Conservation (phyloP, 2,797 vertebrate species). For the Sardinella longiceps region DNA sequence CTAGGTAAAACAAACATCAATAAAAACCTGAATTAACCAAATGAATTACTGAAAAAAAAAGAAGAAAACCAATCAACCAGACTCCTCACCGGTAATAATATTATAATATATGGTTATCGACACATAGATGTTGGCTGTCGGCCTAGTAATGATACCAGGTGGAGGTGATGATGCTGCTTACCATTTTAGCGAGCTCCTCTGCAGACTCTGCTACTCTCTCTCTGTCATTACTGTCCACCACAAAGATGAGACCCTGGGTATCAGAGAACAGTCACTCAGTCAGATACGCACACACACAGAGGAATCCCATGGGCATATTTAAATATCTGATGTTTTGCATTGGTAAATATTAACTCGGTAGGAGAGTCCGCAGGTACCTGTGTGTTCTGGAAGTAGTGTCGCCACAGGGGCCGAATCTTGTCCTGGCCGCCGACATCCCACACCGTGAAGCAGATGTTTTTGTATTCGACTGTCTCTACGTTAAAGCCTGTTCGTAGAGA, state of each 20-base stretch:
- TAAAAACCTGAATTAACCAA: no score
- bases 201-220: conserved; percentile 86
- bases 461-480: conserved; percentile 92
- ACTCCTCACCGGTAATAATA: no score
- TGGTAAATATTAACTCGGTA: no score
- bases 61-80: no score
- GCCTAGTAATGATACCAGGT: no score
- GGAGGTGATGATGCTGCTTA: conserved; percentile 65
- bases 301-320: not conserved
- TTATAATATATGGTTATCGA: no score
- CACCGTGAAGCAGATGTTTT: conserved; percentile 93
- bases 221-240: conserved; percentile 92
- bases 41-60: no score
- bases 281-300: not conserved
- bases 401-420: conserved; percentile 92
- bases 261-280: not conserved
- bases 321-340: no score
- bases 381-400: conserved; percentile 94
- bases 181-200: conserved; percentile 90
- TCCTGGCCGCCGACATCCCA: conserved; percentile 95
- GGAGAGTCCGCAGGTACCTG: conserved; percentile 70
- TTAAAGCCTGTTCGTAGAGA: conserved; percentile 81
- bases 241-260: conserved; percentile 88
- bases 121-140: no score
- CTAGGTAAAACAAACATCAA: no score